These are phyloP conservation scores for Pachypeltis micranthus DNA, from an alignment of 1,140 invertebrate genomes.

Conservation along the genomic window DNA sequence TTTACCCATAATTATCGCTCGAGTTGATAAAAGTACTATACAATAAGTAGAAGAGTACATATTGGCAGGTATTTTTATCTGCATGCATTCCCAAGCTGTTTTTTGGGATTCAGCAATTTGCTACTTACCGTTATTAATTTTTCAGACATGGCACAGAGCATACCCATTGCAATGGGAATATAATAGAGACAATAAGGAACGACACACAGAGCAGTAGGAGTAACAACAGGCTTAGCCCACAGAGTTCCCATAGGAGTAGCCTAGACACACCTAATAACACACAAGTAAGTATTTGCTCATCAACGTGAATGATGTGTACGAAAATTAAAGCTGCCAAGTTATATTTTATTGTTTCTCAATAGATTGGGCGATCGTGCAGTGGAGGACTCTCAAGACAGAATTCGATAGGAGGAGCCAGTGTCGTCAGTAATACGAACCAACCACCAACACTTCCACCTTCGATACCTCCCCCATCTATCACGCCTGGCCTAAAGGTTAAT, in stretches of 20 bases:
- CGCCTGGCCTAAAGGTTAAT: conserved; percentile 1
- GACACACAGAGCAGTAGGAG: conserved; percentile 51
- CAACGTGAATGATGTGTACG: neutral
- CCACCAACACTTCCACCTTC: conserved; percentile 13
- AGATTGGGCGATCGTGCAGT: conserved; percentile 37
- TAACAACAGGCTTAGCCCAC: conserved; percentile 51
- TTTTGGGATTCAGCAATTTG: no score
- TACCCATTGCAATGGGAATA: conserved; percentile 55
- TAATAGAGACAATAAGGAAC: conserved; percentile 45
- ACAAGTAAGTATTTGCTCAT: conserved; percentile 22
- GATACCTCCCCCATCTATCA: conserved; percentile 9
- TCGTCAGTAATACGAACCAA: conserved; percentile 17
- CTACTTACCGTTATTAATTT: no score
- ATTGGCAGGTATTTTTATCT: no score
- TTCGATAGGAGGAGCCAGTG: conserved; percentile 33
- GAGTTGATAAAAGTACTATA: no score
- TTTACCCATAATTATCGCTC: no score
- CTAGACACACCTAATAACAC: conserved; percentile 16
- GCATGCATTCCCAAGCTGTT: no score
- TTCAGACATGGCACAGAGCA: conserved; percentile 46
- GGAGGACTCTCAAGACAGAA: conserved; percentile 36
- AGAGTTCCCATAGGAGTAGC: conserved; percentile 49
- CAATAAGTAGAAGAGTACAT: no score
- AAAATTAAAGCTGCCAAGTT: neutral
- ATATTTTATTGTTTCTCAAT: conserved; percentile 11